Evolutionary conservation across 1,140 invertebrate genomes (phyloP), one percentile per base, ranked within the genome.

Genomic region (Hypsibius dujardini): DNA sequence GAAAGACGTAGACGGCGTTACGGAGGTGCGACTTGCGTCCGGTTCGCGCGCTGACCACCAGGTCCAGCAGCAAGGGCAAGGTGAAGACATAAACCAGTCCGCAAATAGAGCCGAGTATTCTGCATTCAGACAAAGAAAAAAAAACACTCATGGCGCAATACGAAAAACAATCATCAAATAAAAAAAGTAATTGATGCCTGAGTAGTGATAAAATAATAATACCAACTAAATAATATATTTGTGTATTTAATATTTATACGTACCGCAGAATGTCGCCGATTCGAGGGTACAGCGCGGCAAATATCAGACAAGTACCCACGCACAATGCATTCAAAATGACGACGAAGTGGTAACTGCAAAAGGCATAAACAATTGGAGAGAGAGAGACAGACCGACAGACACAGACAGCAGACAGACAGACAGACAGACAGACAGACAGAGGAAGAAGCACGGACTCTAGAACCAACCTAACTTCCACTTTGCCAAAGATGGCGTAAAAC

Each of bases 181-280:
- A 28, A 28, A 28, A 28, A 28, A 28, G 28, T 28, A 28, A 28
- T 72, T 73, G 62, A 45, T 42, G 42, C 45, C 7, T 67, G 62
- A 67, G 45, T 15, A 67, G 62, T 67, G 42, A 15, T 67, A 15
- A 42, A 15, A 12, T n/a, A 56, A 56, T 7, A 12, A 12, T 12
- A 12, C 50, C 7, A 56, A 56, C 50, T 12, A n/a, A 56, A 12
- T 12, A 56, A 73, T 42, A 15, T 47, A 73, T 47, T 70, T 70
- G 46, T 46, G 71, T 40, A 47, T 42, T 46, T 56, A 72, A 72
- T 72, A 2, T 2, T 3, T 46, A 28, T 72, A 72, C 47, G 40
- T 72, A 81, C 80, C 81, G 76, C 46, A 83, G 78, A 70, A 83
- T 82, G 70, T 74, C 76, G 46, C 82, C 82, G 72, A 83, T 81